phyloP scores from a whole-genome alignment of 2,888 invertebrate species.

The Trissolcus japonicus region DNA sequence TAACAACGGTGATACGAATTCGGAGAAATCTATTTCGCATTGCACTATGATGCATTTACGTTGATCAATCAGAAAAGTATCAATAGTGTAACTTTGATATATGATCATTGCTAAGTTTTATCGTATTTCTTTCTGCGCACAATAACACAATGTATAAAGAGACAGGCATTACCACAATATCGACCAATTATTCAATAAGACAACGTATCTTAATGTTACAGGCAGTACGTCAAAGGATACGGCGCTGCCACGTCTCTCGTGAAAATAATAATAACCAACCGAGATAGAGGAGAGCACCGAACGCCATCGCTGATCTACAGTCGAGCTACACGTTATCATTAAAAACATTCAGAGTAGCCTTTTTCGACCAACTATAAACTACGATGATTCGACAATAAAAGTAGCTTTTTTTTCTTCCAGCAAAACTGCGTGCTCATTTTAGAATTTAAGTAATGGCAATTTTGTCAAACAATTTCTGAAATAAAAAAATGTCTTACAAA shows the following conservation, averaged over 20 bases:
- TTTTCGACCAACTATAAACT: too few species aligned
- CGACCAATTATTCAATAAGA: conserved; percentile 53
- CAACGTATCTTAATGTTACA: conserved; percentile 56
- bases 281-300: conserved; percentile 28
- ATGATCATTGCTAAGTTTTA: conserved; percentile 46
- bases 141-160: conserved; percentile 43
- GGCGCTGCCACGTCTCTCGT: conserved; percentile 35
- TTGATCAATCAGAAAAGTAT: conserved; percentile 51
- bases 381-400: too few species aligned
- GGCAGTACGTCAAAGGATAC: conserved; percentile 47
- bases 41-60: conserved; percentile 28
- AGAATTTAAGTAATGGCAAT: too few species aligned
- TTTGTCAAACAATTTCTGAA: too few species aligned
- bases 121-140: conserved; percentile 40
- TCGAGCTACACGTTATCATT: conserved; percentile 43
- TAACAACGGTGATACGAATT: background rate
- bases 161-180: conserved; percentile 53
- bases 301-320: conserved; percentile 23
- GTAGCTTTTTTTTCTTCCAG: background rate
- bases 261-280: conserved; percentile 47
- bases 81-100: conserved; percentile 42
- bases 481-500: too few species aligned
- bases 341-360: conserved; percentile 23
- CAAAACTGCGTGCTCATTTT: background rate
- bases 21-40: conserved; percentile 41